These are phyloP conservation scores for Pangasianodon hypophthalmus DNA, from an alignment of 2,113 vertebrate species.

Conservation along the genomic window DNA sequence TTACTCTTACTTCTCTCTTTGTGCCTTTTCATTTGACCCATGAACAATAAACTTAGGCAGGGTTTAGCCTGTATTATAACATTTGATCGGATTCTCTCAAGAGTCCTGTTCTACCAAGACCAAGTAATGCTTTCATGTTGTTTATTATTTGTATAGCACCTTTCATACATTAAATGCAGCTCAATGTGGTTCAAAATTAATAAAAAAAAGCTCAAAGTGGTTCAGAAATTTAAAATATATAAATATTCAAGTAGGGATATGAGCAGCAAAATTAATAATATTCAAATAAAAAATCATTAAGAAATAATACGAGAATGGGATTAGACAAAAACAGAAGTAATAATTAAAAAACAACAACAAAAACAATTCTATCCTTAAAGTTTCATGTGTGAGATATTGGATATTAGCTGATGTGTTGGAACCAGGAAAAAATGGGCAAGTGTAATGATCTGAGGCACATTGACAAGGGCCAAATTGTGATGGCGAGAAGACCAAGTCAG, in stretches of 20 bases:
- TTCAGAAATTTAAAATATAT: not conserved
- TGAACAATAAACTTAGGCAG: conserved; percentile 1
- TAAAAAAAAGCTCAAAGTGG: not conserved
- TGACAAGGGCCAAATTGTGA: too few species aligned
- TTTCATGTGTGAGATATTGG: too few species aligned
- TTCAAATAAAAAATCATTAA: too few species aligned
- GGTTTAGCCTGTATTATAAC: conserved; percentile 1
- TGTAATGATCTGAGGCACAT: too few species aligned
- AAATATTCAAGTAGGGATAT: not conserved
- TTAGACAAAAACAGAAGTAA: too few species aligned
- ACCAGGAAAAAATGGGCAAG: too few species aligned
- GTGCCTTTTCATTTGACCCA: conserved; percentile 8
- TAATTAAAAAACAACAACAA: too few species aligned
- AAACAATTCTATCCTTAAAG: too few species aligned
- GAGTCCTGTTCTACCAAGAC: not conserved
- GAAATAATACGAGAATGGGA: too few species aligned
- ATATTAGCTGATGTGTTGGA: too few species aligned
- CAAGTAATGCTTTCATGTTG: not conserved
- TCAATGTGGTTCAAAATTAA: not conserved
- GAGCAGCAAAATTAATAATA: too few species aligned
- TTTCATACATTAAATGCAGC: not conserved
- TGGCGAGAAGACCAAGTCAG: too few species aligned
- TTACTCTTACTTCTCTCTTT: conserved; percentile 5
- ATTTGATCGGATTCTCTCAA: not conserved
- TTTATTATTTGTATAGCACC: not conserved